Percentiles rank a stretch among this genome's conserved stretches.
phyloP scores from a whole-genome alignment of 2,888 invertebrate genomes.

The Dicycla oo region DNA sequence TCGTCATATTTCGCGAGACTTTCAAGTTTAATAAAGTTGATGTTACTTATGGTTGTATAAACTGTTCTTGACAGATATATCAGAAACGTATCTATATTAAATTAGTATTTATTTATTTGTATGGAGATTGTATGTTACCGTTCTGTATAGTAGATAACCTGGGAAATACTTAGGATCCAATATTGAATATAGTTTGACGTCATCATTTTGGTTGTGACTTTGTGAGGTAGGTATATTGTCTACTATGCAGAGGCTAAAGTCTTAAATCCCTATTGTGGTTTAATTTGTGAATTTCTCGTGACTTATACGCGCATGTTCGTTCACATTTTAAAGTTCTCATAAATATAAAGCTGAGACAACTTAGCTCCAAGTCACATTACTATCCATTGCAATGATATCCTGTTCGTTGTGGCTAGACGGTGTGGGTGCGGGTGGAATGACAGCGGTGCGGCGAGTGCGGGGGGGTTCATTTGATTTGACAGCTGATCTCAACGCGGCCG shows the following conservation, averaged over 20 bases:
- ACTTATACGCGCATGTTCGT: background rate
- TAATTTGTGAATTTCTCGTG: background rate
- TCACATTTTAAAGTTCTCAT: background rate
- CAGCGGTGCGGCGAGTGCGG: too few species aligned
- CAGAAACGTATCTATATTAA: background rate
- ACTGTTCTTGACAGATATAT: constrained; percentile 17
- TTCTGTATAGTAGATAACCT: background rate
- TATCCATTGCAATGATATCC: constrained; percentile 16
- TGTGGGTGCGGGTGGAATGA: too few species aligned
- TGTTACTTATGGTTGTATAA: constrained; percentile 15
- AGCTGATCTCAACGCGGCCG: constrained; percentile 39
- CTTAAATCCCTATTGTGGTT: background rate
- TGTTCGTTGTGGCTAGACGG: background rate
- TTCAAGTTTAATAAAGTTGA: constrained; percentile 53
- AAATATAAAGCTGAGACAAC: constrained; percentile 5
- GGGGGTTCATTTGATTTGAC: constrained; percentile 52
- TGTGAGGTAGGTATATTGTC: background rate
- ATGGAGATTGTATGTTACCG: background rate
- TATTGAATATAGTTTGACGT: background rate
- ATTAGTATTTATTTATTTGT: too few species aligned
- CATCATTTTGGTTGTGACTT: background rate
- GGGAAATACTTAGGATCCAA: background rate
- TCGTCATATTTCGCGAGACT: constrained; percentile 48
- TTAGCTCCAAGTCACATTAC: constrained; percentile 19
- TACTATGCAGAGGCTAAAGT: background rate